Conservation (phyloP, 1,140 invertebrate genomes). For the Atopsyche davidsoni region DNA sequence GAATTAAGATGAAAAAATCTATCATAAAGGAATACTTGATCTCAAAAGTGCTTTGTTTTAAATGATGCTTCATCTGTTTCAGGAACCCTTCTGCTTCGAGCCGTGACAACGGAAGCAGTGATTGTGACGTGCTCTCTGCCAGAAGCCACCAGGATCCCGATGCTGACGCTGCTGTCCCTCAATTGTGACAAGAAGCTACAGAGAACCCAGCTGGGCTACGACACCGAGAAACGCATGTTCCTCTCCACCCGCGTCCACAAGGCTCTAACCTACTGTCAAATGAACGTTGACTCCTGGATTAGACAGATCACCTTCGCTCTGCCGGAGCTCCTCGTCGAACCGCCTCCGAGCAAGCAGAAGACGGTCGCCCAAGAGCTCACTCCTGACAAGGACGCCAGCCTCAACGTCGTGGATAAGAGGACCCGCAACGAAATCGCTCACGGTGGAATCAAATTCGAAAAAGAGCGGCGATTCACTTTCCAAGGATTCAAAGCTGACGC, state of each 20-base stretch:
- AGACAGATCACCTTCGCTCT: slow-evolving; percentile 48
- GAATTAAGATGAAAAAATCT: too few relatives aligned
- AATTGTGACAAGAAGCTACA: slow-evolving; percentile 48
- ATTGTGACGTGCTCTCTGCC: slow-evolving; percentile 46
- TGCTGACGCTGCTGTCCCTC: slow-evolving; percentile 44
- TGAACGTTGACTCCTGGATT: slow-evolving; percentile 52
- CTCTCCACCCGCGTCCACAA: slow-evolving; percentile 54
- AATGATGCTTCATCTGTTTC: slow-evolving; percentile 31
- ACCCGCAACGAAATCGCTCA: slow-evolving; percentile 42
- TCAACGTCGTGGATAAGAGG: slow-evolving; percentile 34
- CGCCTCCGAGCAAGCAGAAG: slow-evolving; percentile 35
- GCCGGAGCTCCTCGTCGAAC: slow-evolving; percentile 37
- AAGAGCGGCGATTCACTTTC: slow-evolving; percentile 47
- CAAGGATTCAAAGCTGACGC: slow-evolving; percentile 48
- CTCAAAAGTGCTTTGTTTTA: too few relatives aligned
- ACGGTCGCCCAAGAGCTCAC: slow-evolving; percentile 24
- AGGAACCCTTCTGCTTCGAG: slow-evolving; percentile 46
- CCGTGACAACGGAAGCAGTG: slow-evolving; percentile 45
- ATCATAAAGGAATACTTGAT: too few relatives aligned
- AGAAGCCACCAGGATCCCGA: slow-evolving; percentile 38
- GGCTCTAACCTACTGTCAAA: slow-evolving; percentile 56
- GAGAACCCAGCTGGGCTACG: slow-evolving; percentile 51
- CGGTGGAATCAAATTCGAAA: slow-evolving; percentile 42
- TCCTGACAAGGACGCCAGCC: neutral
- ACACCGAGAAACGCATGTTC: slow-evolving; percentile 53